Evolutionary conservation across 2,797 vertebrate species (phyloP).

Genomic region (Rhinatrema bivittatum): DNA sequence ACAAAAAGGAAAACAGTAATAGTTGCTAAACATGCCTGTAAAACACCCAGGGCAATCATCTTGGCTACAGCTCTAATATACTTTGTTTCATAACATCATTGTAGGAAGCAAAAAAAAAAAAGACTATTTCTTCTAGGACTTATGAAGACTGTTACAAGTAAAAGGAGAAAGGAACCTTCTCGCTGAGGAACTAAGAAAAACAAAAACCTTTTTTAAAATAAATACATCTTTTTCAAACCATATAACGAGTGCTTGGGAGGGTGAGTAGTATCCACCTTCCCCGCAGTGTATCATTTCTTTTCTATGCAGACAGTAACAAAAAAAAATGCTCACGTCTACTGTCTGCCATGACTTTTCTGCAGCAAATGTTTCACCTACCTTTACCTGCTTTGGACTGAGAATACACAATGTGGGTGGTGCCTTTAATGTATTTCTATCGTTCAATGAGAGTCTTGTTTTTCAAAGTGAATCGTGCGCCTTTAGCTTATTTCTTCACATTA

Average conservation of each 20-base stretch:
- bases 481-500: conserved; percentile 40
- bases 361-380: conserved; percentile 49
- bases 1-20: conserved; percentile 8
- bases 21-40: conserved; percentile 6
- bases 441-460: conserved; percentile 58
- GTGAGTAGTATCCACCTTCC: too few species aligned
- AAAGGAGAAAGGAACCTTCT: conserved; percentile 22
- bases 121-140: conserved; percentile 26
- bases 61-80: conserved; percentile 19
- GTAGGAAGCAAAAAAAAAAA: conserved; percentile 20
- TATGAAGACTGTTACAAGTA: conserved; percentile 34
- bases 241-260: too few species aligned
- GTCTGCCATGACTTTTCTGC: conserved; percentile 36
- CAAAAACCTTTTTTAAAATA: background rate
- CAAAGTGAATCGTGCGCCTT: conserved; percentile 50
- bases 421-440: conserved; percentile 66
- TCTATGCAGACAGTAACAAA: too few species aligned
- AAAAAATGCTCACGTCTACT: conserved; percentile 27
- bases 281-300: too few species aligned
- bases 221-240: background rate
- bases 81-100: conserved; percentile 27
- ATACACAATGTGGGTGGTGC: conserved; percentile 62
- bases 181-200: conserved; percentile 14
- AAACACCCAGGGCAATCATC: conserved; percentile 11
- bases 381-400: conserved; percentile 61